Evolutionary conservation across 2,113 vertebrate genomes (phyloP), one percentile per base, ranked within the genome.

Genomic region (Lampris megalopsis): DNA sequence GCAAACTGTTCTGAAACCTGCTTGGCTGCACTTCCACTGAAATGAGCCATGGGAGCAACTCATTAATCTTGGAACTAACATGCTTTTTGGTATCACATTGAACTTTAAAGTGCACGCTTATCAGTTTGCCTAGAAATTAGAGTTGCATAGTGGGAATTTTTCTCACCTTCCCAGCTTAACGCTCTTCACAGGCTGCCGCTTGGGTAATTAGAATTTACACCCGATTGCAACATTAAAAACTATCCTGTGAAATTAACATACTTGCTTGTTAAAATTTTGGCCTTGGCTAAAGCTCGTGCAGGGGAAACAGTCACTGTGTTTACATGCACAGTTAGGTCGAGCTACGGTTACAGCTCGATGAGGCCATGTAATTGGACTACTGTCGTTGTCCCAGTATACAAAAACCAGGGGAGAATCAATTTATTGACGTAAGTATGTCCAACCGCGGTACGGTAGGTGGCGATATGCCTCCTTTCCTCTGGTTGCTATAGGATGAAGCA

Each of bases 51-150:
- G 65, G 63, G 72, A 77, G 50, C 41, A 59, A 52, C 40, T 65
- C 35, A 53, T 63, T 54, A 57, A 57, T 36, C 24, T 0, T 6
- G 43, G 54, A 69, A 38, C 38, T 57, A 59, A 66, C 53, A 66
- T 66, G 68, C 68, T 53, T 50, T 80, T 45, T 80, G 50, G 36
- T 60, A 68, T 76, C 42, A 49, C 53, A 10, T 43, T 64, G 68
- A 83, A 75, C 72, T 83, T 72, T 79, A 68, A 68, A 75, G 40
- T 68, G 62, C 57, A 58, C n/a, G 48, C 45, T 75, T 66, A 75
- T 68, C 50, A 64, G 42, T 52, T 71, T 35, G 24, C 24, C 58
- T 60, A 60, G 60, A 79, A 61, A 59, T 64, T 72, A 24, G 24
- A 24, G 24, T 24, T 24, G 24, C 24, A 24, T 24, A 24, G 52